phyloP scores from a whole-genome alignment of 2,797 vertebrate species.

The Myotis findleyi region DNA sequence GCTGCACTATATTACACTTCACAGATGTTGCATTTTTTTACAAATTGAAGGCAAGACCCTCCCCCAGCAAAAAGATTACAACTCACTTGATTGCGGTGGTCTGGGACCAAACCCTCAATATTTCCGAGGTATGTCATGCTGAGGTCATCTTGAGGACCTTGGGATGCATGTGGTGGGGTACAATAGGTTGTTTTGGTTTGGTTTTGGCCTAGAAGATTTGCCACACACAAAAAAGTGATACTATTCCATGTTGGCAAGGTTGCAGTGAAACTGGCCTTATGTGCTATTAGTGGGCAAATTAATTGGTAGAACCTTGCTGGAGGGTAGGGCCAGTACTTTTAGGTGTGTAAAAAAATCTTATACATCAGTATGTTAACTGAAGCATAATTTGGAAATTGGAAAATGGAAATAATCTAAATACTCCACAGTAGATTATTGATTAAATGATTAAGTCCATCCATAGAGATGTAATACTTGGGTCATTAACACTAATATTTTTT shows the following conservation, averaged over 20 bases:
- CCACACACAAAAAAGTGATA: background rate
- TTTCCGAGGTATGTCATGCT: background rate
- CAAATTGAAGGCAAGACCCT: background rate
- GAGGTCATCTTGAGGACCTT: background rate
- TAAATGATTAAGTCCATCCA: background rate
- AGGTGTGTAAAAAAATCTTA: background rate
- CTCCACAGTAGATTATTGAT: background rate
- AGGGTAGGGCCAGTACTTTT: background rate
- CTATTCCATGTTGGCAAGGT: background rate
- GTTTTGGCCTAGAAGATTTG: background rate
- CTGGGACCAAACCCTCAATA: no score
- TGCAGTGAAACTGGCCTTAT: background rate
- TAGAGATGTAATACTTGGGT: background rate
- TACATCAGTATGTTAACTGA: background rate
- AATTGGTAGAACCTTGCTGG: background rate
- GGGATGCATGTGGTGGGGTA: fast-evolving
- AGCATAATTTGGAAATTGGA: background rate
- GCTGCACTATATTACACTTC: background rate
- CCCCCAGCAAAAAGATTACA: background rate
- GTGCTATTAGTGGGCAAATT: background rate
- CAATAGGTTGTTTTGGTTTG: background rate
- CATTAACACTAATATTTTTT: background rate
- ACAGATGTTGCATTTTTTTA: background rate
- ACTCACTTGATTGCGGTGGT: no score
- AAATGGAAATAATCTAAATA: background rate